Evolutionary conservation across 2,888 invertebrate species (phyloP).

Genomic region (Metacarcinus magister): DNA sequence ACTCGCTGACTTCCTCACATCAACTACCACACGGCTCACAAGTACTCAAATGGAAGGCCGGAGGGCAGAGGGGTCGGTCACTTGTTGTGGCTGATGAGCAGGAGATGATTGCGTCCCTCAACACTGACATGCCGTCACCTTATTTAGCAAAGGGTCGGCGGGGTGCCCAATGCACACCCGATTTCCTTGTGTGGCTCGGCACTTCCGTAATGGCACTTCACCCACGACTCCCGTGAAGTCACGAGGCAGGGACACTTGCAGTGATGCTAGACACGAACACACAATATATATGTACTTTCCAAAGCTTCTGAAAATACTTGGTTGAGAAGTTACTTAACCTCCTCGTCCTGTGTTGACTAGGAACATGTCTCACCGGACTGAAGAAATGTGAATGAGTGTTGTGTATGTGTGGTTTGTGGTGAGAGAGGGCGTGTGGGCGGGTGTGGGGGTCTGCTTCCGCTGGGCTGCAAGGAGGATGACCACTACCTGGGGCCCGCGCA

Average conservation of each 20-base stretch:
- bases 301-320: constrained; percentile 47
- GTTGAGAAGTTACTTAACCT: constrained; percentile 62
- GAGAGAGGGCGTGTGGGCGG: constrained; percentile 56
- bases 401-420: constrained; percentile 64
- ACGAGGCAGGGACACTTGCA: neutral
- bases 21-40: neutral
- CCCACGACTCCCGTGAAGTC: neutral
- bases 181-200: neutral
- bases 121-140: constrained; percentile 23
- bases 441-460: constrained; percentile 68
- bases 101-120: constrained; percentile 52
- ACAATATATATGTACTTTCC: neutral
- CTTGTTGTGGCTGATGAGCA: constrained; percentile 29
- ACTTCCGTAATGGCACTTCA: constrained; percentile 29
- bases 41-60: constrained; percentile 26
- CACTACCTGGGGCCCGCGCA: constrained; percentile 57
- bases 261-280: neutral
- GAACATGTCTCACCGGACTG: constrained; percentile 72
- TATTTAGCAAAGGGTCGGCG: constrained; percentile 37
- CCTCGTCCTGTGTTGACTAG: constrained; percentile 48
- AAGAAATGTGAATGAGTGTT: constrained; percentile 71
- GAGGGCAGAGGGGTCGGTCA: constrained; percentile 40
- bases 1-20: neutral
- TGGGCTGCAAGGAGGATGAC: constrained; percentile 75
- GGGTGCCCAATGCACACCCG: neutral